Base-by-base conservation (phyloP, 2,797 vertebrate genomes). In the Aplochiton taeniatus region DNA sequence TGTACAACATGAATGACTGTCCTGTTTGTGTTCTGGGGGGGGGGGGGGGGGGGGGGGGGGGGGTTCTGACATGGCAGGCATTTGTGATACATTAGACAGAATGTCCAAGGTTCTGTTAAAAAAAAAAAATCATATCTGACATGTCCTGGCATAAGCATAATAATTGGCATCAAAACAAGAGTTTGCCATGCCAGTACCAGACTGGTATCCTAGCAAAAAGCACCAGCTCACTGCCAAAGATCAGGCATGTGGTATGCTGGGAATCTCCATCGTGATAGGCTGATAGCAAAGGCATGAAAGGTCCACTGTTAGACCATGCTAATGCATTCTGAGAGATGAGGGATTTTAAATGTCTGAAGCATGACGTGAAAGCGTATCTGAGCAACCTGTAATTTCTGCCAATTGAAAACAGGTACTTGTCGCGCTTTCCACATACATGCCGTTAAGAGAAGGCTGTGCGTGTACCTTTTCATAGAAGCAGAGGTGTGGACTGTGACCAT, bases 1-100 rank as follows among this genome's bases (percentile, higher is more conserved):
- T 95, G 95, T 96, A 94, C 89, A 86, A 94, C 91, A 89, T 89
- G 83, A 87, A 83, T 3, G 19, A 19, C 48, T 64, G n/a, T 69
- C 49, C 61, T 63, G 47, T 4, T 62, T 63, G n/a, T 42, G n/a
- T 80, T 48, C n/a, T n/a, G n/a, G n/a, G n/a, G n/a, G n/a, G n/a
- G n/a, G n/a, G n/a, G n/a, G n/a, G n/a, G n/a, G n/a, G n/a, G n/a
- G n/a, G n/a, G n/a, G n/a, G n/a, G n/a, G n/a, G n/a, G n/a, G n/a
- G n/a, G n/a, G n/a, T n/a, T n/a, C n/a, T n/a, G n/a, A 31, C 31
- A 31, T 31, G 31, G 31, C 31, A 31, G 45, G 14, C 20, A 43
- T 66, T 66, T 46, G 78, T 31, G 31, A 31, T 31, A 31, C 31
- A 31, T 6, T 31, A 3, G 31, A 31, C 31, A 31, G 31, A 31